Conservation (phyloP, 2,113 vertebrate species). For the Struthio camelus region DNA sequence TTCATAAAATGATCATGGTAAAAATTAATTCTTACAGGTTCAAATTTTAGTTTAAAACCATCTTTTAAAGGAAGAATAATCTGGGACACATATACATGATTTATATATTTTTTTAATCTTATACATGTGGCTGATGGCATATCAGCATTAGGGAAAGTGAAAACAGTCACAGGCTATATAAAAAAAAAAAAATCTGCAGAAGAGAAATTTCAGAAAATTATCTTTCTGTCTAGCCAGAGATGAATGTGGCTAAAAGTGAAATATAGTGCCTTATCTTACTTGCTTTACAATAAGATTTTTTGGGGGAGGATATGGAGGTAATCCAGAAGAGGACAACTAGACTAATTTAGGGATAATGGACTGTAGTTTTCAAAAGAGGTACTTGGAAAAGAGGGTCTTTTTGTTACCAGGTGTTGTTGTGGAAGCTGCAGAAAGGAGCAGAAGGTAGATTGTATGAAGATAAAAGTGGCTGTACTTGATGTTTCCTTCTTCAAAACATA, state of each 20-base stretch:
- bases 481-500: conserved; percentile 21
- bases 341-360: background rate
- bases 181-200: background rate
- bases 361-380: background rate
- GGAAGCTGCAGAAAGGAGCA: conserved; percentile 12
- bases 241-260: background rate
- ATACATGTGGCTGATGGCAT: background rate
- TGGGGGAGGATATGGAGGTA: background rate
- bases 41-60: background rate
- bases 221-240: background rate
- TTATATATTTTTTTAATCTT: background rate
- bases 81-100: background rate
- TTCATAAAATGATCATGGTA: background rate
- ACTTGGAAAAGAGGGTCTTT: conserved; percentile 23
- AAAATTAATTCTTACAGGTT: background rate
- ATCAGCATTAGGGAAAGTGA: background rate
- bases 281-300: background rate
- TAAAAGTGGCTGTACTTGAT: background rate
- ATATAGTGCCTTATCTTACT: background rate
- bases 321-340: background rate
- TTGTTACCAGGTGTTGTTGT: conserved; percentile 16
- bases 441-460: background rate
- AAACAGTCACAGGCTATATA: background rate
- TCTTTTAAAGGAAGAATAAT: background rate
- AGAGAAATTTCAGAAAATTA: background rate